These are phyloP conservation scores for Halcyon smyrnensis DNA, from an alignment of 2,797 vertebrate species.

Conservation along the genomic window DNA sequence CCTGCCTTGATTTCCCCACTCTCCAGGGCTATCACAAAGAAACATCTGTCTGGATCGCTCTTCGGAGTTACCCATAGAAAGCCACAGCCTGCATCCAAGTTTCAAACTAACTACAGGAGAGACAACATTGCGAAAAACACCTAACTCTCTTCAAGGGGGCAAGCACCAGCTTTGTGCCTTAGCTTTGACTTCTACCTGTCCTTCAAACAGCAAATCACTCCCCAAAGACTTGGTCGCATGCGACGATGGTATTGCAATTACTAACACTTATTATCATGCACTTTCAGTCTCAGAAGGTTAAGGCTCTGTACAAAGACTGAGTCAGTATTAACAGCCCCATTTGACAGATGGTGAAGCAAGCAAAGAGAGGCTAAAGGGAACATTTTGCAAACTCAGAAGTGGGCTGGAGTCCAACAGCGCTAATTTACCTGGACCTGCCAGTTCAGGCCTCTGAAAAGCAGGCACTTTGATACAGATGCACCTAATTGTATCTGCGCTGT, in stretches of 20 bases:
- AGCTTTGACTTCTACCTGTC: background rate
- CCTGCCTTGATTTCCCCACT: background rate
- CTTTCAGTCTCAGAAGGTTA: constrained; percentile 32
- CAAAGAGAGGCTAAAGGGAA: constrained; percentile 38
- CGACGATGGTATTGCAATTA: background rate
- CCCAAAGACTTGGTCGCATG: background rate
- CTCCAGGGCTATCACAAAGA: background rate
- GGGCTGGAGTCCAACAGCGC: constrained; percentile 43
- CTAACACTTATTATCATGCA: constrained; percentile 21
- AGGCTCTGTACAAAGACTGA: constrained; percentile 19
- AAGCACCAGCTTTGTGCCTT: background rate
- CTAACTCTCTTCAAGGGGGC: fast-evolving
- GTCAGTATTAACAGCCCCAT: constrained; percentile 24
- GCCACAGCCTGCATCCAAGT: background rate
- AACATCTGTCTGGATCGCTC: background rate
- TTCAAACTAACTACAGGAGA: background rate
- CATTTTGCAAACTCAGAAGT: constrained; percentile 45
- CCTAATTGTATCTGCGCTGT: background rate
- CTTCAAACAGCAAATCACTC: constrained; percentile 5
- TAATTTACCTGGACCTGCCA: background rate
- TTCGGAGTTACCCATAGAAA: background rate
- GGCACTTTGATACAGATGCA: background rate
- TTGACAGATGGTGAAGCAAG: constrained; percentile 58
- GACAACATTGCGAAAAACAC: fast-evolving
- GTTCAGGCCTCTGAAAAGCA: background rate